phyloP scores from a whole-genome alignment of 2,797 vertebrate genomes.

The Gadopsis bispinosus region DNA sequence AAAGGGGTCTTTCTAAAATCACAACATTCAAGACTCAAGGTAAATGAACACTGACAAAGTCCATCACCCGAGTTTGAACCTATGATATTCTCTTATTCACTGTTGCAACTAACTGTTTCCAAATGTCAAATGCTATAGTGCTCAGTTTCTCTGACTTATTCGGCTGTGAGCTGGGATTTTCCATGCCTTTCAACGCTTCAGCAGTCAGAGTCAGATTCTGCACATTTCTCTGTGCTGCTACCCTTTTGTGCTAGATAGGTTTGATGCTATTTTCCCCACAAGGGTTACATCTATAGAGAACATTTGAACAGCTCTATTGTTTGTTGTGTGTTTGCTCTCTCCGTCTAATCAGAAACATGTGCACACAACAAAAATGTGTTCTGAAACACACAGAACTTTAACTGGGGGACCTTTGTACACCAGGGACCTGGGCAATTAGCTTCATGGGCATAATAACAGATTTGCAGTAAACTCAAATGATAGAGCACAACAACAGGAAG shows the following conservation, averaged over 20 bases:
- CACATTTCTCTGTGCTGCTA: slow-evolving; percentile 51
- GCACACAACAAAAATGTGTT: slow-evolving; percentile 55
- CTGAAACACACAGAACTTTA: slow-evolving; percentile 58
- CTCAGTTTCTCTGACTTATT: slow-evolving; percentile 39
- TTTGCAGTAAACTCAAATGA: slow-evolving; percentile 49
- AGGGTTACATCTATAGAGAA: slow-evolving; percentile 50
- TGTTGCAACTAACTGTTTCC: slow-evolving; percentile 30
- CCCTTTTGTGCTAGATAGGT: slow-evolving; percentile 52
- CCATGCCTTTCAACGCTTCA: slow-evolving; percentile 43
- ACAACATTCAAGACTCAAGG: slow-evolving; percentile 13
- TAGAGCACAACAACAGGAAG: slow-evolving; percentile 41
- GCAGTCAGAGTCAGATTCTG: slow-evolving; percentile 50
- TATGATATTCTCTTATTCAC: slow-evolving; percentile 29
- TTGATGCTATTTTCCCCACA: slow-evolving; percentile 61
- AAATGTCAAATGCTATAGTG: slow-evolving; percentile 50
- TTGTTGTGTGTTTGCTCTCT: slow-evolving; percentile 67
- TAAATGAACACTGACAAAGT: slow-evolving; percentile 52
- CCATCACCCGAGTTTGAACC: slow-evolving; percentile 23
- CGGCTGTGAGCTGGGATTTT: slow-evolving; percentile 57
- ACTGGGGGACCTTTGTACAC: slow-evolving; percentile 45
- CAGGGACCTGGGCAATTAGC: slow-evolving; percentile 56
- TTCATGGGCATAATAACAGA: slow-evolving; percentile 50
- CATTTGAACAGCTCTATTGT: slow-evolving; percentile 70
- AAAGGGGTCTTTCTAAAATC: slow-evolving; percentile 4
- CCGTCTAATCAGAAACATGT: slow-evolving; percentile 70